phyloP scores from a whole-genome alignment of 2,888 invertebrate species.

The Dryadula phaetusa region DNA sequence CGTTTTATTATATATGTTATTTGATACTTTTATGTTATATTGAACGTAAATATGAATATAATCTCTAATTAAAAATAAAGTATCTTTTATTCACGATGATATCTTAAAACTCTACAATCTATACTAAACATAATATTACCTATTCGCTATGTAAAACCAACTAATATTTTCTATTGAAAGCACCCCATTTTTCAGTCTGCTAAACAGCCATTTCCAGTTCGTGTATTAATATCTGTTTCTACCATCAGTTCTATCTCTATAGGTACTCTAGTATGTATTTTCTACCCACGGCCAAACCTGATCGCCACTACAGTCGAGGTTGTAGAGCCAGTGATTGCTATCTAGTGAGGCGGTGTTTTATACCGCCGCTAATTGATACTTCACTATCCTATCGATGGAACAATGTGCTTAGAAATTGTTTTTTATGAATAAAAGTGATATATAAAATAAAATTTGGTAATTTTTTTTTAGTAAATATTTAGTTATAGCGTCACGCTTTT shows the following conservation, averaged over 20 bases:
- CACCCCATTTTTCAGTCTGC: slow-evolving; percentile 23
- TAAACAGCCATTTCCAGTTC: slow-evolving; percentile 13
- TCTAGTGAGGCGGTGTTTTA: slow-evolving; percentile 16
- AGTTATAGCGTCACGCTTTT: too few species aligned
- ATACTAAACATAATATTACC: neutral
- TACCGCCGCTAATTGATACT: slow-evolving; percentile 20
- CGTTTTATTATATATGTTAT: neutral
- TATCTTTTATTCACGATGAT: neutral
- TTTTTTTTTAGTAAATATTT: neutral
- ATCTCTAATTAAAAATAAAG: too few species aligned
- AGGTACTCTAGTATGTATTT: neutral
- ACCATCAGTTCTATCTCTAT: neutral
- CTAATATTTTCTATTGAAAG: slow-evolving; percentile 26
- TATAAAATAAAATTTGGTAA: neutral
- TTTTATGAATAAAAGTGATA: neutral
- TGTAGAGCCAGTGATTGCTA: slow-evolving; percentile 14
- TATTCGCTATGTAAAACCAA: neutral
- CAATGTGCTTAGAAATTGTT: slow-evolving; percentile 16
- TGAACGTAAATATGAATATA: too few species aligned
- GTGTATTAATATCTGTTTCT: slow-evolving; percentile 18
- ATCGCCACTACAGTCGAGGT: slow-evolving; percentile 13
- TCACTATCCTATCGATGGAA: neutral
- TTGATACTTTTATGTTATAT: too few species aligned
- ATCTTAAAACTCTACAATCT: neutral
- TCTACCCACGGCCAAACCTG: slow-evolving; percentile 11